These are phyloP conservation scores for Mythimna ferrago DNA, from an alignment of 2,888 invertebrate species.

Conservation along the genomic window DNA sequence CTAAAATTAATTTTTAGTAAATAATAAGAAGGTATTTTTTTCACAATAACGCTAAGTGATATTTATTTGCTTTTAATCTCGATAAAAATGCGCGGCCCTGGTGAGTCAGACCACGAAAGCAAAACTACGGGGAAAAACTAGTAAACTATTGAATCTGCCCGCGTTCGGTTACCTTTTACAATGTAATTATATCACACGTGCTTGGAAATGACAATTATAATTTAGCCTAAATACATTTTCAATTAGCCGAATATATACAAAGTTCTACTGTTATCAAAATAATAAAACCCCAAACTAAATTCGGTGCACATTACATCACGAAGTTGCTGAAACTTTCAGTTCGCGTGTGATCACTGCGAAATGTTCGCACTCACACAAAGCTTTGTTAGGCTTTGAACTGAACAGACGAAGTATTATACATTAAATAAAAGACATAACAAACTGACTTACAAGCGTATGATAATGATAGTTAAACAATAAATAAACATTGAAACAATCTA, in stretches of 20 bases:
- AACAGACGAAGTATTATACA: background rate
- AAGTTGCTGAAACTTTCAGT: constrained; percentile 27
- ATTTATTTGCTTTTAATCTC: no score
- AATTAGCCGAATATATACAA: constrained; percentile 10
- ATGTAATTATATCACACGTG: background rate
- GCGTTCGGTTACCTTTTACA: background rate
- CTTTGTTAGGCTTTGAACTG: background rate
- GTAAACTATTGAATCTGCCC: background rate
- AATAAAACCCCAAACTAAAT: constrained; percentile 28
- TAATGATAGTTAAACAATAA: background rate
- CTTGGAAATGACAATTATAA: constrained; percentile 1
- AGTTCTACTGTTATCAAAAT: constrained; percentile 12
- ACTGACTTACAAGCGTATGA: background rate
- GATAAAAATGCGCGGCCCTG: no score
- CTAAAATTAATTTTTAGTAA: no score
- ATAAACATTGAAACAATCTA: no score
- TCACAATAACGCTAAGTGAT: no score
- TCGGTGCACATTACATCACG: constrained; percentile 23
- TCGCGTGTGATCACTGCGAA: constrained; percentile 34
- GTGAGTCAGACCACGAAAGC: no score
- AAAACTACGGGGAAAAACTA: background rate
- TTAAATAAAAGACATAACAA: background rate
- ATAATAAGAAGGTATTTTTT: no score
- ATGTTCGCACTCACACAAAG: constrained; percentile 19
- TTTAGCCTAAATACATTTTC: background rate